Base-by-base conservation (phyloP, 2,888 invertebrate species). In the Pediacus dermestoides region DNA sequence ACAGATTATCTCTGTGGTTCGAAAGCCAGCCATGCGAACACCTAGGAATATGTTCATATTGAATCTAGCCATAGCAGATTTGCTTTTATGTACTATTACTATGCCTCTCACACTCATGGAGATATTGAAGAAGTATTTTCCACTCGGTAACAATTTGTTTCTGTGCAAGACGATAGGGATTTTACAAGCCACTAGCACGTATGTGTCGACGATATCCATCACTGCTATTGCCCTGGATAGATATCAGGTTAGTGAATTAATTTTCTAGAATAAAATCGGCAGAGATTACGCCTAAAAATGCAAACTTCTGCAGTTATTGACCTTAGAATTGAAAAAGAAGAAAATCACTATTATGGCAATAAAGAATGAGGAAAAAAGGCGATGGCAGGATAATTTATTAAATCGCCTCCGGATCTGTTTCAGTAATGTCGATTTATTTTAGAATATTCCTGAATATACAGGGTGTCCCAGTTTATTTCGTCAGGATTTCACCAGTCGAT, bases 41-140 rank as follows among this genome's bases (percentile, higher is more conserved):
- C 88, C 91, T 0, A 70, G 93, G n/a, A 90, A 94, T 71, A 85
- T 93, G 71, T 91, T 93, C 70, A 93, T 94, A 57, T 81, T 88
- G 33, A 94, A 94, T 71, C 71, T 94, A 58, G 93, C 93, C 2
- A 78, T 87, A 13, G 84, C 84, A 38, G 92, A 93, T 70, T 76
- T 90, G 22, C 74, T 90, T 12, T 75, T 94, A 26, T 93, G 93
- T 67, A 77, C 90, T 43, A 83, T 94, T 7, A 92, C 91, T 2
- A 92, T 91, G 71, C 93, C 93, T 1, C 75, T 92, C 35, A 93
- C 93, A 6, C 71, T 94, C 37, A 83, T 90, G 77, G 88, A 91
- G 64, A 81, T 91, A 25, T 72, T 90, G 31, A 83, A 85, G 31
- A 85, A 84, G 63, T 87, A 85, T 66, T 94, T 93, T 88, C 87